Percentiles rank a stretch among this genome's conserved stretches.
phyloP scores from a whole-genome alignment of 2,888 invertebrate genomes.

The Molorchus minor region DNA sequence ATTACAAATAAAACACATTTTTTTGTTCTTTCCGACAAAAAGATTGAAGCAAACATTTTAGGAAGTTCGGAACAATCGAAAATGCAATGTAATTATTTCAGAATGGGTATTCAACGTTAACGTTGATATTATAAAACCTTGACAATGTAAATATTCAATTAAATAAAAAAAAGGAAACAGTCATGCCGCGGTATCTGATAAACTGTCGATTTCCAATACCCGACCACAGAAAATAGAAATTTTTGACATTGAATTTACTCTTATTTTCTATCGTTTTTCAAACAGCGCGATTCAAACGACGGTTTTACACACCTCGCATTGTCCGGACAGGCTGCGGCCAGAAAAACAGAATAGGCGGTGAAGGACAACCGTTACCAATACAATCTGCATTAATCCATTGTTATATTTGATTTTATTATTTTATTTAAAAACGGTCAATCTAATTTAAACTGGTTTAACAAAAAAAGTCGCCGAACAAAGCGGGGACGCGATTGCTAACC shows the following conservation, averaged over 20 bases:
- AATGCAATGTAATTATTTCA: too few relatives aligned
- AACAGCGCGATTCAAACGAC: conserved; percentile 26
- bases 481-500: conserved; percentile 3
- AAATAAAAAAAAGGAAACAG: not conserved
- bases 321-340: conserved; percentile 22
- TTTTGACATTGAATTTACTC: conserved; percentile 23
- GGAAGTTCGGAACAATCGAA: too few relatives aligned
- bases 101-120: too few relatives aligned
- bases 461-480: conserved; percentile 4
- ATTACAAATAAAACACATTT: too few relatives aligned
- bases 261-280: conserved; percentile 28
- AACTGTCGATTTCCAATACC: not conserved
- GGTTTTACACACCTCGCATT: conserved; percentile 36
- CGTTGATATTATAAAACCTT: not conserved
- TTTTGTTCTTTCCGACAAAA: too few relatives aligned
- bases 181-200: not conserved
- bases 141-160: not conserved
- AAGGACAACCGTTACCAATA: conserved; percentile 31
- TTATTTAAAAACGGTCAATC: conserved; percentile 20
- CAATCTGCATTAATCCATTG: conserved; percentile 25
- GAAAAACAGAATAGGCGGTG: conserved; percentile 34
- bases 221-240: not conserved
- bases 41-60: too few relatives aligned
- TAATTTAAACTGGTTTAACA: conserved; percentile 10
- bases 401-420: conserved; percentile 24